Evolutionary conservation across 2,113 vertebrate species (phyloP), one percentile per base, ranked within the genome.

Genomic region (Aptenodytes patagonicus): DNA sequence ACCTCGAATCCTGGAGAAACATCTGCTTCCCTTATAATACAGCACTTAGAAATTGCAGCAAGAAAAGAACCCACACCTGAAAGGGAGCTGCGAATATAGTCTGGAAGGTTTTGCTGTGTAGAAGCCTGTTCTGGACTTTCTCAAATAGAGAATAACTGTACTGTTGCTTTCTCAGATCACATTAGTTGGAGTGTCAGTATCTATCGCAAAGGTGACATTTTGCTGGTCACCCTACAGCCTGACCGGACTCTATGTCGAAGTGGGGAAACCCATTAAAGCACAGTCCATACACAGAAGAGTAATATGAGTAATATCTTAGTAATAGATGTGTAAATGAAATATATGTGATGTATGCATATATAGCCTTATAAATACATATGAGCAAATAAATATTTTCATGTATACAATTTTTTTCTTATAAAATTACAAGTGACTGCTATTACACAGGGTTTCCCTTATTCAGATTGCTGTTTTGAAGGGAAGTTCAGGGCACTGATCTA

Each of bases 1-100:
- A 96, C 76, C 83, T 95, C 79, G 17, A 78, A 96, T 94, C 40
- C 78, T 92, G 82, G 21, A 91, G 79, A 96, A 96, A 97, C 93
- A 95, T 96, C 89, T 90, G 77, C 77, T 97, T 97, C 81, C 82
- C n/a, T 83, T 86, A 65, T 32, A 92, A 57, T 20, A 71, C 25
- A 65, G 51, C 79, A 80, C 66, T 85, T 25, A 11, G 57, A 83
- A 95, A 91, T 47, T 57, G 51, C 24, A 86, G 81, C 24, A 65
- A 32, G 87, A 72, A 51, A 73, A 51, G 71, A 84, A 16, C 4
- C 7, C 71, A 52, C 80, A 96, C 49, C 86, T 86, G 86, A 80
- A 82, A 78, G 44, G 60, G 76, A 87, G 69, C 66, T 73, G 70
- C 2, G 3, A 8, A 3, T 2, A 31, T 11, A 29, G 26, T 17